Conservation (phyloP, 2,888 invertebrate genomes). For the Drosophila demipolita region DNA sequence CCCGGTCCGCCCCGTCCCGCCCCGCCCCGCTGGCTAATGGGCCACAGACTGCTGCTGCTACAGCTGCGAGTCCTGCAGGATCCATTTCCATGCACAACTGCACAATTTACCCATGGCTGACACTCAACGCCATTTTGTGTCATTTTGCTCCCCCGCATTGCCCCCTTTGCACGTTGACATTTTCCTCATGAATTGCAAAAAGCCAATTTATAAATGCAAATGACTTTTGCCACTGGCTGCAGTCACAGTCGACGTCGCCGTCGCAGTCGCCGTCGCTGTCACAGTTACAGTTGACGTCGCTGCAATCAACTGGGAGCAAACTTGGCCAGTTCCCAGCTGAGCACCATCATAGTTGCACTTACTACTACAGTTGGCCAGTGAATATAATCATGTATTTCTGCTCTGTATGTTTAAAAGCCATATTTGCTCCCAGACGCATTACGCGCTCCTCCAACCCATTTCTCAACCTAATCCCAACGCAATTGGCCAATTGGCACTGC, state of each 20-base stretch:
- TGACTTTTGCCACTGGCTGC: slow-evolving; percentile 70
- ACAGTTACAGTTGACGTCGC: neutral
- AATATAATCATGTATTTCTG: neutral
- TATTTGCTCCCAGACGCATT: slow-evolving; percentile 1
- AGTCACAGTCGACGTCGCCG: slow-evolving; percentile 8
- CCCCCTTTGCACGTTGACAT: slow-evolving; percentile 47
- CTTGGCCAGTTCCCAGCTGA: slow-evolving; percentile 6
- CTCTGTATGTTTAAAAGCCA: slow-evolving; percentile 13
- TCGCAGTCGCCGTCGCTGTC: slow-evolving; percentile 27
- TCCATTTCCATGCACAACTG: slow-evolving; percentile 76
- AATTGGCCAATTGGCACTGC: slow-evolving; percentile 45
- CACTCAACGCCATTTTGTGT: slow-evolving; percentile 53
- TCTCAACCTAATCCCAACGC: slow-evolving; percentile 41
- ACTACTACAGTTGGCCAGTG: slow-evolving; percentile 18
- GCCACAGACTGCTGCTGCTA: slow-evolving; percentile 30
- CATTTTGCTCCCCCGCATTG: neutral
- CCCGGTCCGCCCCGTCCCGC: neutral
- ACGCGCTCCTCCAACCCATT: neutral
- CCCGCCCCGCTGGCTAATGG: slow-evolving; percentile 46
- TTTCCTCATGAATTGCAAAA: slow-evolving; percentile 76
- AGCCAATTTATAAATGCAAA: slow-evolving; percentile 82
- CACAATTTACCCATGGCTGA: slow-evolving; percentile 61
- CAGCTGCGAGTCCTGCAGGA: slow-evolving; percentile 58
- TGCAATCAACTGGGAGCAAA: slow-evolving; percentile 25
- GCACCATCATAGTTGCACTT: neutral